A percentile compares a stretch with the other conserved stretches of the same genome.
Conservation (phyloP, 2,797 vertebrate species). For the Ptychobarbus kaznakovi region DNA sequence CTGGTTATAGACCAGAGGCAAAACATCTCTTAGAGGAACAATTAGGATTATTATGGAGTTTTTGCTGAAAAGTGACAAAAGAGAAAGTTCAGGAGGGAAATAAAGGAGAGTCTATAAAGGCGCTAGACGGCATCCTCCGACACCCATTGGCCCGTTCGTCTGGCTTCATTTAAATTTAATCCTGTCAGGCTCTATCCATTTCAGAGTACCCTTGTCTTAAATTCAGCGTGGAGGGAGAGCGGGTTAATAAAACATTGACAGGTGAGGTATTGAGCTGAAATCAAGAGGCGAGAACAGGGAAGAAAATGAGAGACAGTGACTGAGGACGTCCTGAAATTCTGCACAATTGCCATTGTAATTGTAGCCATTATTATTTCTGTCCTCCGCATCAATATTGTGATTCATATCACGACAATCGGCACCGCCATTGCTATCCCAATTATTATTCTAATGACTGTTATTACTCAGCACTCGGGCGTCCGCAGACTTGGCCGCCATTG, state of each 20-base stretch:
- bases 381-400: conserved; percentile 81
- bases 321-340: conserved; percentile 61
- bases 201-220: conserved; percentile 66
- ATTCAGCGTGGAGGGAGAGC: conserved; percentile 45
- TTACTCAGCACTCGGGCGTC: conserved; percentile 78
- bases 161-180: conserved; percentile 75
- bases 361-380: conserved; percentile 76
- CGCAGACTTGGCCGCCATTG: conserved; percentile 67
- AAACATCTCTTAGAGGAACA: neutral
- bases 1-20: neutral
- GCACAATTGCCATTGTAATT: conserved; percentile 78
- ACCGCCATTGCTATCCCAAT: conserved; percentile 73
- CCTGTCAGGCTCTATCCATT: conserved; percentile 72
- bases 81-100: conserved; percentile 36
- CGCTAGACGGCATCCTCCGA: conserved; percentile 16
- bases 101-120: conserved; percentile 37
- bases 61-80: conserved; percentile 26
- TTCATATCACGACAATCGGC: conserved; percentile 77
- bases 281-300: conserved; percentile 36
- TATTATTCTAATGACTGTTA: conserved; percentile 82
- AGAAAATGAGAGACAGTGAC: conserved; percentile 31
- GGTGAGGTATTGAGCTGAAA: conserved; percentile 54
- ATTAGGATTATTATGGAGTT: neutral
- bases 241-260: conserved; percentile 65
- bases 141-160: conserved; percentile 45